Evolutionary conservation across 2,888 invertebrate genomes (phyloP).

Genomic region (Synergus japonicus): DNA sequence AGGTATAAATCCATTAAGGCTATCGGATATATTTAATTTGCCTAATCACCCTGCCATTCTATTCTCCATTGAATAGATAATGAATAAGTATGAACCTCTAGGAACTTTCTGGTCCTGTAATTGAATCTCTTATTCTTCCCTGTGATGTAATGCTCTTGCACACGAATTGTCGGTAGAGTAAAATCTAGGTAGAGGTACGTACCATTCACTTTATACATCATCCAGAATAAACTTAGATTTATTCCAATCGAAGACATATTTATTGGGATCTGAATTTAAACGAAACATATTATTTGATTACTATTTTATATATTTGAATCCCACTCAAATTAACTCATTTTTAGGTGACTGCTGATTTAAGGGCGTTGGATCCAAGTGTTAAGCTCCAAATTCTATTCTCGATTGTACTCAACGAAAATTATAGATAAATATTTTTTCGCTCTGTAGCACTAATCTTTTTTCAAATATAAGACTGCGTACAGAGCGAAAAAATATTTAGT

Average conservation of each 20-base stretch:
- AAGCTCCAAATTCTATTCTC: too few species aligned
- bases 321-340: too few species aligned
- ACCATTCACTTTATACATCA: conserved; percentile 15
- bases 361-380: too few species aligned
- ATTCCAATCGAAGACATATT: neutral
- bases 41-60: conserved; percentile 29
- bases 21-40: conserved; percentile 33
- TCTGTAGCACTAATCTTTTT: too few species aligned
- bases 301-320: too few species aligned
- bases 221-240: neutral
- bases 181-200: conserved; percentile 22
- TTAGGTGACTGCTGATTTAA: too few species aligned
- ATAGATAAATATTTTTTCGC: too few species aligned
- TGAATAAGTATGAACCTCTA: conserved; percentile 10
- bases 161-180: neutral
- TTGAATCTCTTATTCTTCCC: conserved; percentile 19
- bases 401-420: too few species aligned
- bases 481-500: too few species aligned
- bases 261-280: neutral
- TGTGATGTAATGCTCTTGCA: conserved; percentile 25
- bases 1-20: conserved; percentile 3
- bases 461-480: too few species aligned
- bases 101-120: conserved; percentile 26
- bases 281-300: neutral
- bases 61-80: conserved; percentile 19